Conservation (phyloP, 2,113 vertebrate genomes). For the Myanophis thanlyinensis region DNA sequence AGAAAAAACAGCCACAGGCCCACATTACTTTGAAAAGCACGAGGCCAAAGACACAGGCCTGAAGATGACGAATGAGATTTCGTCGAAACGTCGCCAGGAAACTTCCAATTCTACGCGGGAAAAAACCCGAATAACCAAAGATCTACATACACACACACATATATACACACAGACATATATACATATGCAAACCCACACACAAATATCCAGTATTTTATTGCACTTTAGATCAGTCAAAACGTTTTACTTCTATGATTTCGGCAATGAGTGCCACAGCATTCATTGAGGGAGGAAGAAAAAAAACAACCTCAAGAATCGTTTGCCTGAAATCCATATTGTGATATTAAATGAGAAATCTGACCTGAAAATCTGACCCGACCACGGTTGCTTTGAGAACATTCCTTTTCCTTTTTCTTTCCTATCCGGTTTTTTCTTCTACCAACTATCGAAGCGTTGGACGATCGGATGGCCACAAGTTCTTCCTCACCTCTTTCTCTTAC, state of each 20-base stretch:
- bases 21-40: no score
- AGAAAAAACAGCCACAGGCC: no score
- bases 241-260: neutral
- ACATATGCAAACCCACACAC: neutral
- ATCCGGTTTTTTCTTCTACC: neutral
- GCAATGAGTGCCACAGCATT: neutral
- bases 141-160: rapidly evolving
- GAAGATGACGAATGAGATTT: no score
- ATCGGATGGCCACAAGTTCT: neutral
- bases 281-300: no score
- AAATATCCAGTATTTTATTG: neutral
- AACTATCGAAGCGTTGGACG: neutral
- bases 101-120: no score
- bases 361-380: neutral
- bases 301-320: neutral
- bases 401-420: neutral
- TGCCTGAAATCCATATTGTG: neutral
- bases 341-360: neutral
- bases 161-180: no score
- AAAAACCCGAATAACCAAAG: no score
- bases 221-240: neutral
- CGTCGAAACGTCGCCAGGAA: no score
- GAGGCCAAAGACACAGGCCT: no score
- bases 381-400: neutral
- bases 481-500: neutral